Conservation (phyloP, 2,797 vertebrate genomes). For the Lutjanus campechanus region DNA sequence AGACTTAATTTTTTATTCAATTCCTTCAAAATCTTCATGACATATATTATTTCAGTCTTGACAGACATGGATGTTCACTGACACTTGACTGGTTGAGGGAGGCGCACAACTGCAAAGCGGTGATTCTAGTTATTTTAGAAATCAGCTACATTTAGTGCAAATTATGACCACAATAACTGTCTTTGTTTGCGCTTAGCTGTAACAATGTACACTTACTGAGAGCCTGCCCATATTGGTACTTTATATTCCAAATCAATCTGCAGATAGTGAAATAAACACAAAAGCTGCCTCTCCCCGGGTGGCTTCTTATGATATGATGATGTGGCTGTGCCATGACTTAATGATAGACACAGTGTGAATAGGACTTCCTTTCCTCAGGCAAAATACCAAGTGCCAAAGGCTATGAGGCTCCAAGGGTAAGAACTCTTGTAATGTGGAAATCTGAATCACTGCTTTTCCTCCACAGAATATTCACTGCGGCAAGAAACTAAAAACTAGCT, state of each 20-base stretch:
- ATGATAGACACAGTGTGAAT: constrained; percentile 72
- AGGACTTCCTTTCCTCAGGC: constrained; percentile 75
- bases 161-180: constrained; percentile 15
- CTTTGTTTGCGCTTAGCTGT: constrained; percentile 16
- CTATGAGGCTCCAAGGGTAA: constrained; percentile 69
- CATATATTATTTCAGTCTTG: too few species aligned
- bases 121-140: too few species aligned
- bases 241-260: constrained; percentile 75
- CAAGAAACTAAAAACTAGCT: constrained; percentile 26
- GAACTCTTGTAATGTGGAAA: constrained; percentile 70
- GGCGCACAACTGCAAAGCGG: too few species aligned
- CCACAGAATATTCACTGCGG: constrained; percentile 41
- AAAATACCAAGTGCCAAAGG: constrained; percentile 79
- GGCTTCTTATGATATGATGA: constrained; percentile 74
- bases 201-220: constrained; percentile 41
- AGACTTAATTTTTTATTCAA: too few species aligned
- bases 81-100: too few species aligned
- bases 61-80: too few species aligned
- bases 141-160: neutral
- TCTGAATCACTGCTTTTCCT: constrained; percentile 45
- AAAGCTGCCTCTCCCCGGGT: constrained; percentile 44
- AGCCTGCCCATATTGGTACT: constrained; percentile 44
- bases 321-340: constrained; percentile 70
- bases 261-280: constrained; percentile 61
- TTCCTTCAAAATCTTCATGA: too few species aligned